Percentiles rank a stretch among this genome's conserved stretches.
Evolutionary conservation across 2,797 vertebrate genomes (phyloP).

Genomic region (Centropyge bicolor): DNA sequence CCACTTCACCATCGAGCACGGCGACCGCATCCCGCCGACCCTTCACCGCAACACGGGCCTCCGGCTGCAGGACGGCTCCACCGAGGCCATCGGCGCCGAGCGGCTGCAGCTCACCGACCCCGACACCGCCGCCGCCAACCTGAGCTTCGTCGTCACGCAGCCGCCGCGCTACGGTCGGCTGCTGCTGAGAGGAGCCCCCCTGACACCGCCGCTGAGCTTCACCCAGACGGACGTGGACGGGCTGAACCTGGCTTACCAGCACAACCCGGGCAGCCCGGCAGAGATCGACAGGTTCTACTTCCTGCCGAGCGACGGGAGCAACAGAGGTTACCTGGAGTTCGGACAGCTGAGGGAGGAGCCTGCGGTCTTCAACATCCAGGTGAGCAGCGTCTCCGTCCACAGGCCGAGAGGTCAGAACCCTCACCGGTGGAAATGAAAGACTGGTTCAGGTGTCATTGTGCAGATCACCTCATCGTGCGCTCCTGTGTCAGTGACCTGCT

Average conservation of each 20-base stretch:
- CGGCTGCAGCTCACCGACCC: conserved; percentile 81
- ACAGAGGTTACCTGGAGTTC: conserved; percentile 80
- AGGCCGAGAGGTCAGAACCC: no score
- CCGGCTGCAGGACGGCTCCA: conserved; percentile 68
- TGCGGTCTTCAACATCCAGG: conserved; percentile 80
- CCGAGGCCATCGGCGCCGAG: conserved; percentile 60
- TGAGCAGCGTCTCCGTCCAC: conserved; percentile 28
- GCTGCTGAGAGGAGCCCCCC: conserved; percentile 68
- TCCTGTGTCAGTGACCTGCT: no score
- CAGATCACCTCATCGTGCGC: no score
- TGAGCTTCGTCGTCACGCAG: conserved; percentile 76
- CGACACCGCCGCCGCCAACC: conserved; percentile 73
- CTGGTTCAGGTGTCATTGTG: no score
- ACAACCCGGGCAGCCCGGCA: conserved; percentile 59
- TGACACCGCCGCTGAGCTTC: conserved; percentile 62
- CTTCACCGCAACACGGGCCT: conserved; percentile 78
- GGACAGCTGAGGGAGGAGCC: conserved; percentile 81
- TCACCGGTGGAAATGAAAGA: no score
- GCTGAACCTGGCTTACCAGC: conserved; percentile 77
- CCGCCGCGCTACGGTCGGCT: conserved; percentile 75
- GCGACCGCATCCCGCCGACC: conserved; percentile 76
- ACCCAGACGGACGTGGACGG: conserved; percentile 82
- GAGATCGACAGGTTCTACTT: conserved; percentile 82
- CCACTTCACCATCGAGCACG: conserved; percentile 73
- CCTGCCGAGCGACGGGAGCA: conserved; percentile 79